phyloP scores from a whole-genome alignment of 2,888 invertebrate species.

The Fabriciana adippe region DNA sequence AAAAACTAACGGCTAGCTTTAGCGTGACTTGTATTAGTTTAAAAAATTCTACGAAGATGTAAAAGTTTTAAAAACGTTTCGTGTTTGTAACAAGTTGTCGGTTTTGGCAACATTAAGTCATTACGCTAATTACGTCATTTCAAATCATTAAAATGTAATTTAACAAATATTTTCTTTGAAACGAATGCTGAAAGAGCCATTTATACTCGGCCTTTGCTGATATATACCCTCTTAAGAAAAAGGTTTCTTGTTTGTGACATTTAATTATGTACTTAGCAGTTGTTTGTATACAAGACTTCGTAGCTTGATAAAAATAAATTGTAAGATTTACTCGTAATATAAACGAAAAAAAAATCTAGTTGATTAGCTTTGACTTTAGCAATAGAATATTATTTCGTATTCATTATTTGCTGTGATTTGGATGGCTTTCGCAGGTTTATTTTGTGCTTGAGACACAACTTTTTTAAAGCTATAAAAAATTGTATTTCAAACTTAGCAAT shows the following conservation, averaged over 20 bases:
- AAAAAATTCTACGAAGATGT: constrained; percentile 35
- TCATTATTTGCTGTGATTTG: too few relatives aligned
- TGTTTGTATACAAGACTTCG: constrained; percentile 10
- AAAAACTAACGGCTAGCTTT: constrained; percentile 11
- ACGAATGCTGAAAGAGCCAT: constrained; percentile 29
- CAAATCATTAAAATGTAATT: constrained; percentile 33
- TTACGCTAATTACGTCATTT: constrained; percentile 36
- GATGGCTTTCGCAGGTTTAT: too few relatives aligned
- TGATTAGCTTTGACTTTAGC: neutral
- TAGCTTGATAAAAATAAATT: constrained; percentile 1
- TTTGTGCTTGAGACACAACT: too few relatives aligned
- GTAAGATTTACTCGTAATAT: neutral
- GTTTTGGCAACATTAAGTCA: constrained; percentile 34
- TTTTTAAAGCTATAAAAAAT: too few relatives aligned
- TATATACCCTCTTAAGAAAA: constrained; percentile 20
- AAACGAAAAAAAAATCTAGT: neutral
- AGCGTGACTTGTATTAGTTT: constrained; percentile 32
- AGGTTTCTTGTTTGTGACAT: constrained; percentile 9
- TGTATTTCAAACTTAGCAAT: too few relatives aligned
- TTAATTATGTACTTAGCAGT: constrained; percentile 22
- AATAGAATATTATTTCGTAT: too few relatives aligned
- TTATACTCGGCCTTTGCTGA: constrained; percentile 23
- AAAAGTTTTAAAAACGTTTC: constrained; percentile 35
- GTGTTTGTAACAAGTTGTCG: constrained; percentile 37
- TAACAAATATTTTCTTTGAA: constrained; percentile 35